These are phyloP conservation scores for Hyalella azteca DNA, from an alignment of 2,888 invertebrate genomes.

Conservation along the genomic window DNA sequence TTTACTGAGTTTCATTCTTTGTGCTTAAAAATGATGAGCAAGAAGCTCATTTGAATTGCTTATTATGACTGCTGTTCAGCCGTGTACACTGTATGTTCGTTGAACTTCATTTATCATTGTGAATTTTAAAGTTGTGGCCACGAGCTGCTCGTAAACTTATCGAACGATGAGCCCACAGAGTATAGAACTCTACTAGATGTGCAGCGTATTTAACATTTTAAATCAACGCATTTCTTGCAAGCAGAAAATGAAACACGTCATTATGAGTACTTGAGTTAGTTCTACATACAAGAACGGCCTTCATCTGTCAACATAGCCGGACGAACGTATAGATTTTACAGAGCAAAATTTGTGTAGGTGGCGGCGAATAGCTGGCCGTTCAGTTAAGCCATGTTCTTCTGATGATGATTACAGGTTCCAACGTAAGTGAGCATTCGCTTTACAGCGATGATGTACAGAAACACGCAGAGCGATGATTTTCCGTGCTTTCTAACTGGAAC, in stretches of 20 bases:
- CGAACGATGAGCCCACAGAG: background rate
- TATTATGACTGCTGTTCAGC: background rate
- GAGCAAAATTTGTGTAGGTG: slow-evolving; percentile 14
- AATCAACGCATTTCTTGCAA: background rate
- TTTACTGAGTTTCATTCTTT: background rate
- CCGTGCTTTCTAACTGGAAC: background rate
- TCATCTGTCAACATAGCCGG: background rate
- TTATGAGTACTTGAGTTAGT: background rate
- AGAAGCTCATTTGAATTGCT: slow-evolving; percentile 6
- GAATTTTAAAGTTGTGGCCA: background rate
- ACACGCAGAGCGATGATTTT: background rate
- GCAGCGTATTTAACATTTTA: background rate
- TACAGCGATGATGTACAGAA: background rate
- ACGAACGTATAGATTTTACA: background rate
- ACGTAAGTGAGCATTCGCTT: background rate
- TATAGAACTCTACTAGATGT: background rate
- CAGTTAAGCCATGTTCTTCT: background rate
- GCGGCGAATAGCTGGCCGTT: background rate
- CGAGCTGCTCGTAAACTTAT: background rate
- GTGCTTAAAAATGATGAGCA: background rate
- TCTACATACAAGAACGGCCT: background rate
- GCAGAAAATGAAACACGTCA: background rate
- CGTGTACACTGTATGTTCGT: background rate
- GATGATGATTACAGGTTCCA: background rate
- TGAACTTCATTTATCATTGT: background rate